Conservation (phyloP, 2,888 invertebrate species). For the Tinea trinotella region DNA sequence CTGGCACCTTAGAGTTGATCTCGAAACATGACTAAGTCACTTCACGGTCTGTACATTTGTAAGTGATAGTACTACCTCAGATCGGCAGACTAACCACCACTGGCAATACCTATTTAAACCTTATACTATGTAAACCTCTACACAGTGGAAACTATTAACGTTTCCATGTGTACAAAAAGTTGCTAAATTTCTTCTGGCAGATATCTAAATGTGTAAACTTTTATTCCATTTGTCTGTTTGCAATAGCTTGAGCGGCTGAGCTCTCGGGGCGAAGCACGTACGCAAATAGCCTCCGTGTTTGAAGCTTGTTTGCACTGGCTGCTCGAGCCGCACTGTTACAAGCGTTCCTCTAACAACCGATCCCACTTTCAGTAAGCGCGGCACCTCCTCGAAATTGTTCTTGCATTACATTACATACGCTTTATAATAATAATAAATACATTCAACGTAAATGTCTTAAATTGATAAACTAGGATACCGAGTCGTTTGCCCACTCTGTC, state of each 20-base stretch:
- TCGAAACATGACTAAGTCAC: too few species aligned
- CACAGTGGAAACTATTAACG: neutral
- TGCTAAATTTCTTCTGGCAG: neutral
- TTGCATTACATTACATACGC: neutral
- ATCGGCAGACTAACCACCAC: too few species aligned
- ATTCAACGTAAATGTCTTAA: too few species aligned
- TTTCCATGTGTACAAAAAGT: neutral
- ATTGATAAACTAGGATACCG: too few species aligned
- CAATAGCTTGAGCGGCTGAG: slow-evolving; percentile 17
- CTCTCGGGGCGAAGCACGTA: slow-evolving; percentile 19
- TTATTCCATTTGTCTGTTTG: slow-evolving; percentile 18
- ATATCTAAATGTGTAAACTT: slow-evolving; percentile 16
- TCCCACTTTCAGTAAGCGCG: neutral
- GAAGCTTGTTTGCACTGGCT: slow-evolving; percentile 18
- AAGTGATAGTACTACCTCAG: too few species aligned
- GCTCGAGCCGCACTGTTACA: slow-evolving; percentile 14
- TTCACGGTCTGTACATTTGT: too few species aligned
- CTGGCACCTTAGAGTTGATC: too few species aligned
- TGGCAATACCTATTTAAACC: too few species aligned
- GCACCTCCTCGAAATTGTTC: neutral
- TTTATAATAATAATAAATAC: too few species aligned
- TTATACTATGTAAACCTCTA: too few species aligned
- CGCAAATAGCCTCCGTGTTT: slow-evolving; percentile 19
- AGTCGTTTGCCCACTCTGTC: too few species aligned
- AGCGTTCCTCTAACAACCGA: slow-evolving; percentile 8